Percentiles rank a stretch among this genome's conserved stretches.
Evolutionary conservation across 2,113 vertebrate genomes (phyloP).

Genomic region (Heterocephalus glaber): DNA sequence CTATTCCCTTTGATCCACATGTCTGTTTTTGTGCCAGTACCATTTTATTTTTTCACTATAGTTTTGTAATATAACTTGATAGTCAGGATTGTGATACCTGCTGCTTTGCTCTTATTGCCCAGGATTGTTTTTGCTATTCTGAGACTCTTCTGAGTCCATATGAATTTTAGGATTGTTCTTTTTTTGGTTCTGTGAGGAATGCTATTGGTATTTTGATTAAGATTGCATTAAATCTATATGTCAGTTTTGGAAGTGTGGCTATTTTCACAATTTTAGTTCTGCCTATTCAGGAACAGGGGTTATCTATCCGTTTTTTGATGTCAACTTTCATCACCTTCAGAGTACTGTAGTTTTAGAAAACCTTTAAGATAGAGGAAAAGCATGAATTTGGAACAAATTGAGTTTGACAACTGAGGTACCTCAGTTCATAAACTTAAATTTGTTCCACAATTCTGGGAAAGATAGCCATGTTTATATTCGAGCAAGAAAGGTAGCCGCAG

Average conservation of each 20-base stretch:
- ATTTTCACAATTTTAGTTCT: too few species aligned
- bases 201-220: too few species aligned
- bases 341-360: not conserved
- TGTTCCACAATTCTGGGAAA: too few species aligned
- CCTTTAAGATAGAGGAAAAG: not conserved
- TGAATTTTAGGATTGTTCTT: not conserved
- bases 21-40: not conserved
- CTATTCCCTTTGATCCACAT: not conserved
- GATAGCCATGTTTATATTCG: too few species aligned
- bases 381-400: too few species aligned
- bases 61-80: not conserved
- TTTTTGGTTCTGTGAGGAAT: too few species aligned
- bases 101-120: not conserved
- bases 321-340: not conserved
- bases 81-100: not conserved
- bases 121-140: not conserved
- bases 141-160: not conserved
- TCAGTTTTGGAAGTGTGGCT: too few species aligned
- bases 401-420: too few species aligned
- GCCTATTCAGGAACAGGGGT: not conserved
- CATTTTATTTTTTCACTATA: not conserved
- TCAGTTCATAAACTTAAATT: too few species aligned
- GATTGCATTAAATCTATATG: too few species aligned
- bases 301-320: not conserved
- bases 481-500: too few species aligned